Conservation (phyloP, 2,113 vertebrate species). For the Talpa occidentalis region DNA sequence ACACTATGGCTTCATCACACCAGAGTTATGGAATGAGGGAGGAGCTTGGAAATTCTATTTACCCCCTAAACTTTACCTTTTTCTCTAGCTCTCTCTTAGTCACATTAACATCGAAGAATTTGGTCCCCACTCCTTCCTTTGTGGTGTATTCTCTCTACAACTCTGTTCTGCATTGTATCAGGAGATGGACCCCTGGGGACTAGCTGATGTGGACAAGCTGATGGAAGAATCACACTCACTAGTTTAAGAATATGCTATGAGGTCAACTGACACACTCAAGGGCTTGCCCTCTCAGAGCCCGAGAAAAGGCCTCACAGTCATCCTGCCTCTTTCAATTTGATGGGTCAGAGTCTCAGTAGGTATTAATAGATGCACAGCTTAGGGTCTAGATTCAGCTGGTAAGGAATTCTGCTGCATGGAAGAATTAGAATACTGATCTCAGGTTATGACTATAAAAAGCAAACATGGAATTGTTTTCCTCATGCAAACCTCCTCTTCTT, state of each 20-base stretch:
- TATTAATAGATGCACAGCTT: not conserved
- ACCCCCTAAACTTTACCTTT: not conserved
- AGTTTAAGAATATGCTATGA: not conserved
- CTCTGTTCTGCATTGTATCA: not conserved
- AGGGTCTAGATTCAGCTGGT: not conserved
- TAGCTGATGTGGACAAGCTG: not conserved
- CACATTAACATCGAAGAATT: not conserved
- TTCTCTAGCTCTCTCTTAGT: not conserved
- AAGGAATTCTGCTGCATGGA: not conserved
- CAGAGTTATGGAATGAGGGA: not conserved
- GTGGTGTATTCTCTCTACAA: rapidly evolving
- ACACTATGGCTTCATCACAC: not conserved
- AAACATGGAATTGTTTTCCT: not conserved
- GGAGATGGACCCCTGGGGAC: not conserved
- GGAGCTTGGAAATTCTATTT: not conserved
- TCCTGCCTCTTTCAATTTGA: not conserved
- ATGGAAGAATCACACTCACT: not conserved
- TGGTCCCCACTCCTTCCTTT: not conserved
- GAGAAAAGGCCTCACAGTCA: not conserved
- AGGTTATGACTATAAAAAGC: not conserved
- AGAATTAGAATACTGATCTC: not conserved
- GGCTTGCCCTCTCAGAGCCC: not conserved
- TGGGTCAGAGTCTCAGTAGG: not conserved
- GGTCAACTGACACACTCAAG: not conserved
- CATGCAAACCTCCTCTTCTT: not conserved